phyloP scores from a whole-genome alignment of 2,113 vertebrate genomes.

The Eulacestoma nigropectus region DNA sequence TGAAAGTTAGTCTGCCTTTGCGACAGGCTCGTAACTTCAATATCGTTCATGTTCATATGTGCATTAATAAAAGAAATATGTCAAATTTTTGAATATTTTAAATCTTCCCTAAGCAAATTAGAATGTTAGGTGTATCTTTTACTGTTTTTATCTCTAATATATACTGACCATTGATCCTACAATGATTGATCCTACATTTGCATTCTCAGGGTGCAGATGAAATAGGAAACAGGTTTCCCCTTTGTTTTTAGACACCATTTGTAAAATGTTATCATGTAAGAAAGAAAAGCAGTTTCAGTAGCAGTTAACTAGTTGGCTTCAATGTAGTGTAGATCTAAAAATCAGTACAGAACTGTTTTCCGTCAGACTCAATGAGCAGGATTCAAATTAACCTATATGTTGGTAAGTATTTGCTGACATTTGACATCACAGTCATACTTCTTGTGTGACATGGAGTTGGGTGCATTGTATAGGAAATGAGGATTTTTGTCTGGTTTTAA shows the following conservation, averaged over 20 bases:
- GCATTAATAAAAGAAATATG: neutral
- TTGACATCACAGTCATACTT: neutral
- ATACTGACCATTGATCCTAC: neutral
- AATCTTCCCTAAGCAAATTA: neutral
- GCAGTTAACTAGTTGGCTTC: neutral
- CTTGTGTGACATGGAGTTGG: neutral
- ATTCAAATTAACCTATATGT: neutral
- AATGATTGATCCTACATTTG: neutral
- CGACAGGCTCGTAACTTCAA: neutral
- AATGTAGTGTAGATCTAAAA: neutral
- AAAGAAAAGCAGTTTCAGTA: neutral
- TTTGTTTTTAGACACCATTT: neutral
- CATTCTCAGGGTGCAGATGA: neutral
- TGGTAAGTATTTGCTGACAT: slow-evolving; percentile 2
- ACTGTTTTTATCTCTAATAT: neutral
- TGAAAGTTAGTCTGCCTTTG: neutral
- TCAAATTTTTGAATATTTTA: neutral
- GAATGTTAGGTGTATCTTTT: neutral
- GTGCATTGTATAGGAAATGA: neutral
- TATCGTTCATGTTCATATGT: neutral
- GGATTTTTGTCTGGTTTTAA: neutral
- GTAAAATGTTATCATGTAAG: neutral
- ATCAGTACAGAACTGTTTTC: neutral
- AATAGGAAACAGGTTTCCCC: neutral
- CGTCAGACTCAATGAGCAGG: neutral